phyloP scores from a whole-genome alignment of 2,797 vertebrate genomes.

The Echiichthys vipera region DNA sequence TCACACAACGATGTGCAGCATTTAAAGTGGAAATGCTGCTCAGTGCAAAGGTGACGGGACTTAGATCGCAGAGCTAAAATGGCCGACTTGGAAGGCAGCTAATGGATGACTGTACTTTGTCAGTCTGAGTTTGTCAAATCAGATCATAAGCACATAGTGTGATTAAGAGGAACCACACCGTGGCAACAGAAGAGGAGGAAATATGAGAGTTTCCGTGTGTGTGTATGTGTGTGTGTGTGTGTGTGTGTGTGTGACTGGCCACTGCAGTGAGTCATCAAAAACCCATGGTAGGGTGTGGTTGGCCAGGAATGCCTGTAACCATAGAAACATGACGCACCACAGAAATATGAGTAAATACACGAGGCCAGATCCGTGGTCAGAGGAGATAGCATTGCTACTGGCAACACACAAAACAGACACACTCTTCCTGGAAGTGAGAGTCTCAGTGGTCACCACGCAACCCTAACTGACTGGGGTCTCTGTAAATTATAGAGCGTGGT shows the following conservation, averaged over 20 bases:
- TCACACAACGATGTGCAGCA: background rate
- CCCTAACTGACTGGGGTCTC: background rate
- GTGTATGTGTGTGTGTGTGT: slow-evolving; percentile 11
- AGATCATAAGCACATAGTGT: slow-evolving; percentile 43
- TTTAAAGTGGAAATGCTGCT: slow-evolving; percentile 7
- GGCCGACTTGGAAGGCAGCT: slow-evolving; percentile 10
- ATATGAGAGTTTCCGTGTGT: slow-evolving; percentile 7
- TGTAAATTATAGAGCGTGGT: too few relatives aligned
- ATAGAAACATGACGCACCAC: slow-evolving; percentile 59
- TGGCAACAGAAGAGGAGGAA: slow-evolving; percentile 27
- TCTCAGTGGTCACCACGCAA: slow-evolving; percentile 5
- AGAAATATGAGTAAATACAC: slow-evolving; percentile 60
- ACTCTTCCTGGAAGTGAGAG: slow-evolving; percentile 55
- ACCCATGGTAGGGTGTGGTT: slow-evolving; percentile 55
- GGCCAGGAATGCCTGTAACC: slow-evolving; percentile 55
- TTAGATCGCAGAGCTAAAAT: slow-evolving; percentile 22
- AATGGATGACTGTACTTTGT: slow-evolving; percentile 23
- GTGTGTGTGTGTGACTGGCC: slow-evolving; percentile 1
- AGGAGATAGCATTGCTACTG: slow-evolving; percentile 44
- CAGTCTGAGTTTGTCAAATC: slow-evolving; percentile 26
- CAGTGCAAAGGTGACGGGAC: background rate
- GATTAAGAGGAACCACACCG: slow-evolving; percentile 48
- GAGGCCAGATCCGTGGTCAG: slow-evolving; percentile 57
- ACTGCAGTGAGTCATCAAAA: slow-evolving; percentile 67
- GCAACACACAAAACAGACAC: slow-evolving; percentile 60